phyloP scores from a whole-genome alignment of 2,797 vertebrate species.

The Mycteria americana region DNA sequence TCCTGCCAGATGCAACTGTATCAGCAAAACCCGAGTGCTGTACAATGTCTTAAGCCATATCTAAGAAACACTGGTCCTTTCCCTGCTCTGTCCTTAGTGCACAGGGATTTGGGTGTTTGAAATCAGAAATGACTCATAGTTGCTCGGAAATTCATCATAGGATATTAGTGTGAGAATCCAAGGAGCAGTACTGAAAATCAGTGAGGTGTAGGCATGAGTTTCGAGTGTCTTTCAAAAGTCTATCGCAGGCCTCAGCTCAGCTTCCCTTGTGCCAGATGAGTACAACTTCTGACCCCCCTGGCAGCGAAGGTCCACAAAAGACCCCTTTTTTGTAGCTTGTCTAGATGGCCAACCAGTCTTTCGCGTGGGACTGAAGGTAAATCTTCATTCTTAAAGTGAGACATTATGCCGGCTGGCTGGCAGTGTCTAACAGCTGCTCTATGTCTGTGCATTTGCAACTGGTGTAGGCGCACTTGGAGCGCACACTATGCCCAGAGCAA shows the following conservation, averaged over 20 bases:
- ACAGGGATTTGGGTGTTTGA: background rate
- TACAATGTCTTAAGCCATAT: background rate
- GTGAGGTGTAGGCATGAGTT: background rate
- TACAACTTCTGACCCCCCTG: background rate
- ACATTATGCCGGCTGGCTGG: background rate
- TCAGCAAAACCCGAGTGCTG: background rate
- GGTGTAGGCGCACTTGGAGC: background rate
- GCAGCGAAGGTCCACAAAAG: background rate
- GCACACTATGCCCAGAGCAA: accelerated
- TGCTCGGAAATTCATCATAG: background rate
- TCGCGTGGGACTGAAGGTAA: background rate
- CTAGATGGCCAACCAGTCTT: background rate
- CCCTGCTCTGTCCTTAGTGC: background rate
- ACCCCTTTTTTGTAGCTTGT: background rate
- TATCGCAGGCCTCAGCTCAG: background rate
- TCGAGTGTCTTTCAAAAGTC: background rate
- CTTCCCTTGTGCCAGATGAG: background rate
- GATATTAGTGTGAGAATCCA: background rate
- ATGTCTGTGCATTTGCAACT: accelerated
- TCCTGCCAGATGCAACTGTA: accelerated
- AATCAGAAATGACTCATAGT: background rate
- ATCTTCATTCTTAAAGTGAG: background rate
- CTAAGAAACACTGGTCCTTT: background rate
- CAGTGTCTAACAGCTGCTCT: background rate
- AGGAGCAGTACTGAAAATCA: background rate